These are phyloP conservation scores for Ornithoptera priamus DNA, from an alignment of 2,888 invertebrate species.

Conservation along the genomic window DNA sequence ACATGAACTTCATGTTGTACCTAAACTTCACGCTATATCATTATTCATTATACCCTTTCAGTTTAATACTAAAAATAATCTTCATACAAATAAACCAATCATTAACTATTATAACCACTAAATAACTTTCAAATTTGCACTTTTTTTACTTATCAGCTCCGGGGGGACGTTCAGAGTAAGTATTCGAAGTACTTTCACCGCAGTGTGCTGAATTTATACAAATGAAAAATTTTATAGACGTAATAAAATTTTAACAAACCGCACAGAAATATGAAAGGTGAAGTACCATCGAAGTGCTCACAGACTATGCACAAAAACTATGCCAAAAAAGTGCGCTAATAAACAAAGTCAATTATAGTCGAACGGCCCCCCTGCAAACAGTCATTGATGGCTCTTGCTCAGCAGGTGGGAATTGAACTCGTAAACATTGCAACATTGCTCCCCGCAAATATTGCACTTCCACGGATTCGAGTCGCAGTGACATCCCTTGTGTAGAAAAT, in stretches of 20 bases:
- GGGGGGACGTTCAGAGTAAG: constrained; percentile 76
- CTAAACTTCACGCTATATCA: constrained; percentile 45
- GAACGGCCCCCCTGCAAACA: constrained; percentile 76
- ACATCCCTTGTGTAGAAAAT: constrained; percentile 98
- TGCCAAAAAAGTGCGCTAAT: constrained; percentile 56
- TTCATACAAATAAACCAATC: constrained; percentile 52
- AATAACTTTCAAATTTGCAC: constrained; percentile 73
- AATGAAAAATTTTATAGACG: constrained; percentile 31
- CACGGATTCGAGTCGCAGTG: constrained; percentile 98
- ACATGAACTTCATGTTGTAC: constrained; percentile 31
- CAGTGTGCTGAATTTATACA: constrained; percentile 14
- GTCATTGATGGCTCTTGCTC: constrained; percentile 94
- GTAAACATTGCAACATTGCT: constrained; percentile 96
- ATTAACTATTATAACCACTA: constrained; percentile 66
- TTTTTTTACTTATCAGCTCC: constrained; percentile 70
- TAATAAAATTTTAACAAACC: constrained; percentile 3
- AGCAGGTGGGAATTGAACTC: constrained; percentile 98
- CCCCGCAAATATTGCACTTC: constrained; percentile 98
- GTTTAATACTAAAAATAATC: constrained; percentile 71
- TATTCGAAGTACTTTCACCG: constrained; percentile 70
- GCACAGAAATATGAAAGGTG: constrained; percentile 41
- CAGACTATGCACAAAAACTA: constrained; percentile 57
- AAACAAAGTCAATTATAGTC: constrained; percentile 55
- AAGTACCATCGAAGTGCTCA: constrained; percentile 68
- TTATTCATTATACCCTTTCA: constrained; percentile 52